Evolutionary conservation across 2,888 invertebrate species (phyloP).

Genomic region (Perdita meconis): DNA sequence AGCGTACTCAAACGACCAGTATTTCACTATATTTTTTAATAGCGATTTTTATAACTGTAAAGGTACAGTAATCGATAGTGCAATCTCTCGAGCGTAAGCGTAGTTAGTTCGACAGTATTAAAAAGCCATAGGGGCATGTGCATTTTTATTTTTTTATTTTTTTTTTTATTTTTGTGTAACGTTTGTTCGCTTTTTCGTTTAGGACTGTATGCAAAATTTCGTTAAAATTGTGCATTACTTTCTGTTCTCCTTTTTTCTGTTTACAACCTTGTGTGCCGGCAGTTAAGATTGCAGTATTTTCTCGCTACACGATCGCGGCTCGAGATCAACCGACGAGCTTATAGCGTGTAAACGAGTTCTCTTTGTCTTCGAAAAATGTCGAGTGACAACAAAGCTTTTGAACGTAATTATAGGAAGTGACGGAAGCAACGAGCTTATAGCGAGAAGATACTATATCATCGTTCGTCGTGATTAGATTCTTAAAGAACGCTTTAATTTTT

Average conservation of each 20-base stretch:
- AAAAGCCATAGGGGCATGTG: conserved; percentile 32
- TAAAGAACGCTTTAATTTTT: not conserved
- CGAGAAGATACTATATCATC: no score
- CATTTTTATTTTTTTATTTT: no score
- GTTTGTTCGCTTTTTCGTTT: no score
- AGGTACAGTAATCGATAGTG: conserved; percentile 48
- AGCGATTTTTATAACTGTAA: conserved; percentile 61
- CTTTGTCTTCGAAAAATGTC: no score
- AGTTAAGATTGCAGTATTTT: not conserved
- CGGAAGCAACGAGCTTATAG: no score
- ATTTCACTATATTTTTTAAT: conserved; percentile 63
- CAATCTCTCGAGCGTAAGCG: conserved; percentile 43
- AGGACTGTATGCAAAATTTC: not conserved
- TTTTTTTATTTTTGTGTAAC: no score
- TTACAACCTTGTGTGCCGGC: not conserved
- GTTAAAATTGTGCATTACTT: not conserved
- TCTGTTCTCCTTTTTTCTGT: not conserved
- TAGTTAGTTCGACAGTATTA: conserved; percentile 58
- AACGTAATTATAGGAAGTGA: no score
- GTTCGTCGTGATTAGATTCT: not conserved
- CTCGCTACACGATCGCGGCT: no score
- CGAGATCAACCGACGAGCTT: no score
- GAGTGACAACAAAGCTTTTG: no score
- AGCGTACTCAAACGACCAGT: conserved; percentile 57
- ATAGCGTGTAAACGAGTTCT: no score